Percentiles rank a stretch among this genome's conserved stretches.
These are phyloP conservation scores for Falco concolor DNA, from an alignment of 2,797 vertebrate genomes.

Conservation along the genomic window DNA sequence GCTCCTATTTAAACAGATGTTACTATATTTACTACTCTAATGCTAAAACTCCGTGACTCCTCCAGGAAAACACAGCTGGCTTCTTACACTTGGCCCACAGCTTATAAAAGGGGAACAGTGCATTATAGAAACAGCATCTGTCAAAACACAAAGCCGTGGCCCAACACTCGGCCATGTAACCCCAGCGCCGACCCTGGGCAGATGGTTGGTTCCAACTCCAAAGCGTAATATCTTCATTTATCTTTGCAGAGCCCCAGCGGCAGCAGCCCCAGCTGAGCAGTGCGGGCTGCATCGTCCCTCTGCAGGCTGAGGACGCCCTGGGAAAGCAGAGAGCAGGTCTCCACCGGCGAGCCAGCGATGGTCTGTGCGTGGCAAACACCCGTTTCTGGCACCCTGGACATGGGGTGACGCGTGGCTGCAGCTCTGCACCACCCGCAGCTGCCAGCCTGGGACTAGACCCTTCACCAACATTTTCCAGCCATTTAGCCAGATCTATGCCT, in stretches of 20 bases:
- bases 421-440: fast-evolving
- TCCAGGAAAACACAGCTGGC: background rate
- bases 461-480: background rate
- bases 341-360: fast-evolving
- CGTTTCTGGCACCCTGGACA: too few species aligned
- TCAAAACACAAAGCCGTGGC: background rate
- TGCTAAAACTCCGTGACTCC: background rate
- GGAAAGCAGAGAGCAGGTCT: background rate
- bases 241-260: background rate
- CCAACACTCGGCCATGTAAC: fast-evolving
- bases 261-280: background rate
- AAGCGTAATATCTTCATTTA: background rate
- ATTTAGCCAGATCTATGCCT: background rate
- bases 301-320: background rate
- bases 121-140: background rate
- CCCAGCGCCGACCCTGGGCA: fast-evolving
- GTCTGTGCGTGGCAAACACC: background rate
- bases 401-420: too few species aligned
- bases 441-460: background rate
- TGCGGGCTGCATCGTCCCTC: fast-evolving
- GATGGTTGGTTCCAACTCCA: too few species aligned
- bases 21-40: background rate
- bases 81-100: background rate
- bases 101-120: background rate
- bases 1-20: background rate